Percentiles rank a stretch among this genome's conserved stretches.
phyloP scores from a whole-genome alignment of 1,140 invertebrate species.

The Drosophila dunni region DNA sequence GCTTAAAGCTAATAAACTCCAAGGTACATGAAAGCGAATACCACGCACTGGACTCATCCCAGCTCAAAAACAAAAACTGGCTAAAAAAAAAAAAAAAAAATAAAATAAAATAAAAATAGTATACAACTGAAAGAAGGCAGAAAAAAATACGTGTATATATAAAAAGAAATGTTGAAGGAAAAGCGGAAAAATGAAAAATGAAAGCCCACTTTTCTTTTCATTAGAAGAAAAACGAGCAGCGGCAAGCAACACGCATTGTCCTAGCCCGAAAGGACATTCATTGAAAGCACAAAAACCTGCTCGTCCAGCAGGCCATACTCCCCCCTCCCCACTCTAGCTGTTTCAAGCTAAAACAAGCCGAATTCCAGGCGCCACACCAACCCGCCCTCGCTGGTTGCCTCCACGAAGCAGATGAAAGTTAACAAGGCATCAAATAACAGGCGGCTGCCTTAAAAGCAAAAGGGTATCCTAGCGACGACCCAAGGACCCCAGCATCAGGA shows the following conservation, averaged over 20 bases:
- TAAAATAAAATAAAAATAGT: conserved; percentile 43
- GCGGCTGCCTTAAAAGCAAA: conserved; percentile 60
- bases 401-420: conserved; percentile 64
- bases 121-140: conserved; percentile 36
- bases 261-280: conserved; percentile 58
- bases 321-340: too few relatives aligned
- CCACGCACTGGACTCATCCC: conserved; percentile 50
- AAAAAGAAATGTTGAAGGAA: conserved; percentile 12
- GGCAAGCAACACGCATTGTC: conserved; percentile 52
- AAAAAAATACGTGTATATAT: conserved; percentile 3
- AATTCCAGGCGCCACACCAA: conserved; percentile 46
- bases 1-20: conserved; percentile 76
- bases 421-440: conserved; percentile 79
- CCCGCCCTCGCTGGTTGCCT: background rate
- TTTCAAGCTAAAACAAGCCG: conserved; percentile 63
- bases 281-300: conserved; percentile 47
- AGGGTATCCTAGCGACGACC: conserved; percentile 78
- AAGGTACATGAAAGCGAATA: conserved; percentile 73
- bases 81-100: conserved; percentile 14
- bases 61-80: conserved; percentile 25
- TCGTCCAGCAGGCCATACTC: background rate
- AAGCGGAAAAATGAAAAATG: conserved; percentile 58
- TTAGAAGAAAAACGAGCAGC: conserved; percentile 73
- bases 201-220: conserved; percentile 75
- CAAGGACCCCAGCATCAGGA: conserved; percentile 35